phyloP scores from a whole-genome alignment of 2,888 invertebrate species.

The Sarcophaga variegata region DNA sequence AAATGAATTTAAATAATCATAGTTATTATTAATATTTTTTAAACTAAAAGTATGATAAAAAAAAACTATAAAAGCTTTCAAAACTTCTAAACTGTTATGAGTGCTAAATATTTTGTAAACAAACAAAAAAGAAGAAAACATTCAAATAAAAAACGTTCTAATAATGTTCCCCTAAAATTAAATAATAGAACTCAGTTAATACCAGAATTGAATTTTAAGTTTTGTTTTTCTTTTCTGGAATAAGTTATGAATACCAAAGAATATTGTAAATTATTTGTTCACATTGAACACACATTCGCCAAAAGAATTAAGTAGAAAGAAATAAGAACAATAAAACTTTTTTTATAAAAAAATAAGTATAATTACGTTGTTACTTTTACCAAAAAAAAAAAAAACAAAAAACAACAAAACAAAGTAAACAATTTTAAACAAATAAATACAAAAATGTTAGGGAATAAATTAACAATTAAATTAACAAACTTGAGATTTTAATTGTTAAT shows the following conservation, averaged over 20 bases:
- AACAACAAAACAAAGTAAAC: not conserved
- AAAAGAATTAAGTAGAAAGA: not conserved
- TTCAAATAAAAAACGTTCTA: not conserved
- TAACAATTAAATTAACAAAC: not conserved
- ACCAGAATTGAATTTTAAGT: constrained; percentile 42
- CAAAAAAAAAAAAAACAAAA: too few species aligned
- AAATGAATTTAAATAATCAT: constrained; percentile 1
- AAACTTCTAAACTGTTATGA: not conserved
- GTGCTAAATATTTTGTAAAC: constrained; percentile 2
- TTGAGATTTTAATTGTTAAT: not conserved
- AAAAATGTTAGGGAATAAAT: not conserved
- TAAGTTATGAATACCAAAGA: constrained; percentile 33
- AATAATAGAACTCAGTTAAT: constrained; percentile 36
- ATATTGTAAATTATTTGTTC: not conserved
- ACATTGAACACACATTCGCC: not conserved
- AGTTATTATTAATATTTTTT: not conserved
- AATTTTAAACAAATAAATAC: not conserved
- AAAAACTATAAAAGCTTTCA: not conserved
- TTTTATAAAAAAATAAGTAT: not conserved
- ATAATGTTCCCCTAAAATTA: not conserved
- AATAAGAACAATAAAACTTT: not conserved
- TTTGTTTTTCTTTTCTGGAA: not conserved
- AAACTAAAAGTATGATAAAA: not conserved
- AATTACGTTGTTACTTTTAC: not conserved
- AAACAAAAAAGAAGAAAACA: not conserved